Base-by-base conservation (phyloP, 2,113 vertebrate species). In the Mola mola region DNA sequence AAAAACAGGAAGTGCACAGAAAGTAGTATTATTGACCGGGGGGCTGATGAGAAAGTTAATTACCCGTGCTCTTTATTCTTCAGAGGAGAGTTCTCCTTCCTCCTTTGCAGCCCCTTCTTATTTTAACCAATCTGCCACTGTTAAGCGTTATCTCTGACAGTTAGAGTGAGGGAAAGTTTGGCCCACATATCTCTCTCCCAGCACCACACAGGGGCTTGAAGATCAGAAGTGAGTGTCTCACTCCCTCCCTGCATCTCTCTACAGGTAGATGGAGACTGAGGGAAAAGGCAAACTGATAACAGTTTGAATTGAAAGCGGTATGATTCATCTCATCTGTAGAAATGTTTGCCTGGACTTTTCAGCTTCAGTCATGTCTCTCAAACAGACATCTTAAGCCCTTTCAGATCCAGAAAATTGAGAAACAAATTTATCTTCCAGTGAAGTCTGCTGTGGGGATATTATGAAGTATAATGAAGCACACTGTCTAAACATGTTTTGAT, bases 61-160 rank as follows among this genome's bases (percentile, higher is more conserved):
- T 37, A 79, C 31, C 52, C 15, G 33, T 8, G 16, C 36, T 37
- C 42, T 50, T 72, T 48, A 34, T 53, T 65, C 50, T 41, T 78
- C 52, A 73, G 67, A 72, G 52, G 53, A 37, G 29, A 61, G 6
- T 38, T 22, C 12, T 26, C 21, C 44, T 56, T 52, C 40, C 24
- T 19, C 28, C 19, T n/a, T n/a, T 9, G 9, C 28, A 29, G 9
- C 28, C 28, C 28, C 28, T 29, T 29, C 16, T 24, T 47, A 37
- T 36, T 31, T 77, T 64, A 4, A 58, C 57, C 44, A 56, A 75
- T 71, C 71, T 16, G 21, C 60, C 24, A 55, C 77, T 80, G 49
- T 82, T 71, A 81, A 77, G 60, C 20, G 33, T 86, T 87, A 84
- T 87, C 85, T 72, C 64, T 16, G 33, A 34, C 60, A 64, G 70